Conservation (phyloP, 2,113 vertebrate species). For the sheep (Ovis aries) region DNA sequence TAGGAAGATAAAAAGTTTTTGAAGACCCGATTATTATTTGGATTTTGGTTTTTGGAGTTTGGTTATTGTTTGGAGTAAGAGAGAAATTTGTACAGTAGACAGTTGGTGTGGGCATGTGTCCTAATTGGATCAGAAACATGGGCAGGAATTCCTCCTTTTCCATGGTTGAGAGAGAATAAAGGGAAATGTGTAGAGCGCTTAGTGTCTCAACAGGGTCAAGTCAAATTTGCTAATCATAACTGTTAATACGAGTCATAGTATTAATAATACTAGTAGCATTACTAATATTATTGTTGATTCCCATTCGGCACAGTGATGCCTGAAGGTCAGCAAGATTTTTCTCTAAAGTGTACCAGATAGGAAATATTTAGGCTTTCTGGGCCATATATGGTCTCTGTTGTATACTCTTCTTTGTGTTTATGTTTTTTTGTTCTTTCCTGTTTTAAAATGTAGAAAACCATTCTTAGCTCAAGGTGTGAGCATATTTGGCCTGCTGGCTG, state of each 20-base stretch:
- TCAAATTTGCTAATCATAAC: not conserved
- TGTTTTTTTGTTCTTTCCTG: not conserved
- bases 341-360: not conserved
- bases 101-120: not conserved
- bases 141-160: not conserved
- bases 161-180: not conserved
- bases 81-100: not conserved
- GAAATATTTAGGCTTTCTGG: not conserved
- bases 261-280: not conserved
- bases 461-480: not conserved
- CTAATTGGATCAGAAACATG: not conserved
- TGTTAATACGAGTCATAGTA: not conserved
- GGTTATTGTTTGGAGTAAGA: not conserved
- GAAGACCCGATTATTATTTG: not conserved
- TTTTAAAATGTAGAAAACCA: not conserved
- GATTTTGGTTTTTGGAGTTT: not conserved
- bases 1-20: not conserved
- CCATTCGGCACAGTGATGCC: not conserved
- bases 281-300: not conserved
- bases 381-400: not conserved
- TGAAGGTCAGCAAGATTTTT: not conserved
- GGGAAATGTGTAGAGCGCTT: not conserved
- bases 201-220: not conserved
- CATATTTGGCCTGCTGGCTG: not conserved
- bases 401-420: not conserved